Base-by-base conservation (phyloP, 2,797 vertebrate genomes). In the Pagetopsis macropterus region DNA sequence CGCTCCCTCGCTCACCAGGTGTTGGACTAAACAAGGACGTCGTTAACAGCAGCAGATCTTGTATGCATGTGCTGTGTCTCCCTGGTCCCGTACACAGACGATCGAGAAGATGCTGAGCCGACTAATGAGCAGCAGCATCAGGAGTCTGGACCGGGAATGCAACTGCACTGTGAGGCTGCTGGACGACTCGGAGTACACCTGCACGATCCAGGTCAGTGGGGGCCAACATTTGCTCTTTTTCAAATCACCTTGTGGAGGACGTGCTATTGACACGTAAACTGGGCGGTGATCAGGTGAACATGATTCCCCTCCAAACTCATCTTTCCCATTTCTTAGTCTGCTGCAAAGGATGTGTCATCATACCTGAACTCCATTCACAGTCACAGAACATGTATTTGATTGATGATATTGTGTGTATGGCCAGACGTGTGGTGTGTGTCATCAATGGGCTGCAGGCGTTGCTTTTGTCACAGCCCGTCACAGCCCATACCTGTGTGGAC, bases 101-200 rank as follows among this genome's bases (percentile, higher is more conserved):
- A 86, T 78, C 90, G 90, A 90, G 93, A 97, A 96, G 95, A 98
- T 98, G 97, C 96, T 98, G 94, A 98, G 96, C 94, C 95, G 97
- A 91, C 93, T 97, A 92, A 96, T 97, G 97, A 98, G 96, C 91
- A 96, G 96, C 93, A 98, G 96, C 95, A 96, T 96, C 95, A 94
- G 97, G 95, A 98, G 93, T 94, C 96, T 98, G 94, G 97, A 98
- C 89, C 93, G 96, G 88, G 96, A 97, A 89, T 97, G 94, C 94
- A 95, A 95, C 93, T 98, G 97, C 93, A 98, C 97, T n/a, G 97
- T 98, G 88, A 92, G 97, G 87, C 96, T 98, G 88, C 95, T 98
- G 94, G 97, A 98, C 94, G 97, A 98, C 89, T 97, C 96, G 91
- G 97, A 98, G 94, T 98, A 98, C 95, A 96, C 96, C 93, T 98